Base-by-base conservation (phyloP, 2,888 invertebrate species). In the Papilio demoleus region DNA sequence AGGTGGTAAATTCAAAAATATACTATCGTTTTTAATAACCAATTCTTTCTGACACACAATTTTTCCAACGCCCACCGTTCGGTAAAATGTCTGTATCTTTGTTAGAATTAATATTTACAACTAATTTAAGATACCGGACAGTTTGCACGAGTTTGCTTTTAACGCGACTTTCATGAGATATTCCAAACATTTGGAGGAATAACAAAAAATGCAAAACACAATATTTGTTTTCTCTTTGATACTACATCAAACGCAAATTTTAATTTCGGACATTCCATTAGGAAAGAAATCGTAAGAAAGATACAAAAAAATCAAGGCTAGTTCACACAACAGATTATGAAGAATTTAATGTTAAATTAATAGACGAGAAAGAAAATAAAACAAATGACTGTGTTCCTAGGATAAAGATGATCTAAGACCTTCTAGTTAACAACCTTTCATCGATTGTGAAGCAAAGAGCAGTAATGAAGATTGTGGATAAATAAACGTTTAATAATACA, bases 181-280 rank as follows among this genome's bases (percentile, higher is more conserved):
- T 60, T 11, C 19, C 38, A 67, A 60, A 66, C 47, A 31, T 65
- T 65, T 34, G 22, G 34, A 22, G 38, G 27, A 36, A 69, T 14
- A 22, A 8, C 42, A 42, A 60, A 17, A 47, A 65, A 71, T 62
- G 38, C 61, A 61, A 60, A 70, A 72, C 71, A 72, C 12, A 71
- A 73, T 75, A 71, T 73, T 73, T 68, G 63, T 70, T 63, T 68
- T 68, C 68, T 68, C 71, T 75, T 74, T 75, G 72, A 71, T 69
- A 70, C 67, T 70, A 67, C 70, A 72, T 74, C 74, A 75, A 75
- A 75, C 68, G 70, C 68, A 67, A 72, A 71, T 70, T 72, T 71
- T 73, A 72, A 73, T 73, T 56, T 74, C 70, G 71, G 72, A 72
- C 72, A 72, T 74, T 73, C 75, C 73, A 74, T 75, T 74, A 73